Percentiles rank a stretch among this genome's conserved stretches.
These are phyloP conservation scores for Mimachlamys varia DNA, from an alignment of 2,888 invertebrate species.

Conservation along the genomic window DNA sequence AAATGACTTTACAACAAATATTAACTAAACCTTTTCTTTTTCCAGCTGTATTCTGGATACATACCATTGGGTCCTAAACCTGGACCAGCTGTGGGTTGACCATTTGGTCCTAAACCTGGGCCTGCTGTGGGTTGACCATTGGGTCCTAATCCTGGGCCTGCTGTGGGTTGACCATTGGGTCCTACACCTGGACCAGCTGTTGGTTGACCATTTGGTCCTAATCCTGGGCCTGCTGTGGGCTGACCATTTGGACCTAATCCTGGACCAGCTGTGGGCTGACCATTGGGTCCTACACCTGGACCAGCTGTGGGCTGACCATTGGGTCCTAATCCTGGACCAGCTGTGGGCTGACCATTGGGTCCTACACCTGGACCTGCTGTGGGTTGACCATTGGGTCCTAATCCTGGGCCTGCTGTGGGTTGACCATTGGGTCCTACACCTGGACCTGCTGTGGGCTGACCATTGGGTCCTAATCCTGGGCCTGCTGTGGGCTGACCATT, in stretches of 20 bases:
- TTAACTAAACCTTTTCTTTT: not conserved
- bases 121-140: slow-evolving; percentile 34
- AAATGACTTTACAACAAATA: no score
- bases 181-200: slow-evolving; percentile 54
- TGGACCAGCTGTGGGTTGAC: slow-evolving; percentile 39
- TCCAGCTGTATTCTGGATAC: slow-evolving; percentile 38
- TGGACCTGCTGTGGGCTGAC: slow-evolving; percentile 77
- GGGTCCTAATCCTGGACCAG: slow-evolving; percentile 10
- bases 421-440: not conserved
- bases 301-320: slow-evolving; percentile 77
- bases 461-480: slow-evolving; percentile 89
- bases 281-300: slow-evolving; percentile 47
- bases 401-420: not conserved
- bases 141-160: slow-evolving; percentile 56
- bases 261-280: slow-evolving; percentile 52
- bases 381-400: not conserved
- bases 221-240: slow-evolving; percentile 54
- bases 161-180: slow-evolving; percentile 51
- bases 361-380: not conserved
- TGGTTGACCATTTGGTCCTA: slow-evolving; percentile 48
- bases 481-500: slow-evolving; percentile 83
- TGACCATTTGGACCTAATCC: slow-evolving; percentile 43
- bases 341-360: slow-evolving; percentile 18
- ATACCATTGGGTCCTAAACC: slow-evolving; percentile 28
- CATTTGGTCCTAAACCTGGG: not conserved